phyloP scores from a whole-genome alignment of 2,888 invertebrate genomes.

The Scaptomyza tumidula region DNA sequence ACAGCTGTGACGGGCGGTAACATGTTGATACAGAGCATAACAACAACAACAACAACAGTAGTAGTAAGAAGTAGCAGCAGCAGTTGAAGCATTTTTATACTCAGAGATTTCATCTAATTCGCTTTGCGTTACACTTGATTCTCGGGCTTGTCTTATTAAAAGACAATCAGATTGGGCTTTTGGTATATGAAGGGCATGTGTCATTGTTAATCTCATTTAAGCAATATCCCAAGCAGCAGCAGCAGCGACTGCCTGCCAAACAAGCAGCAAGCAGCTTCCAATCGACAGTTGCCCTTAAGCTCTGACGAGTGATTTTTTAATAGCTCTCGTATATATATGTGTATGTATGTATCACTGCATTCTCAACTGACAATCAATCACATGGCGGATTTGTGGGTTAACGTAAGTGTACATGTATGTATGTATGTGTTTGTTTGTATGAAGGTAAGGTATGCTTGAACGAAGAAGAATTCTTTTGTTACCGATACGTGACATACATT shows the following conservation, averaged over 20 bases:
- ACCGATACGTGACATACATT: background rate
- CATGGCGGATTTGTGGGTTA: slow-evolving; percentile 9
- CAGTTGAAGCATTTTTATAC: slow-evolving; percentile 39
- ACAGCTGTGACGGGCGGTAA: slow-evolving; percentile 70
- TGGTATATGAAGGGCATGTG: slow-evolving; percentile 41
- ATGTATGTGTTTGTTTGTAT: background rate
- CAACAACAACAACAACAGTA: background rate
- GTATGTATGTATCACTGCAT: slow-evolving; percentile 5
- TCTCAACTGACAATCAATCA: slow-evolving; percentile 28
- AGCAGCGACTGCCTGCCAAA: background rate
- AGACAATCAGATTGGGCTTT: slow-evolving; percentile 55
- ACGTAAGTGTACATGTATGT: slow-evolving; percentile 19
- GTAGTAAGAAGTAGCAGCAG: background rate
- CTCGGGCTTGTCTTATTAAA: slow-evolving; percentile 60
- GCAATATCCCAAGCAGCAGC: slow-evolving; percentile 30
- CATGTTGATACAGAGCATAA: slow-evolving; percentile 49
- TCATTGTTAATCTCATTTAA: slow-evolving; percentile 45
- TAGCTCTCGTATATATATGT: slow-evolving; percentile 8
- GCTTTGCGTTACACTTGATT: slow-evolving; percentile 61
- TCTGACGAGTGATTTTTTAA: slow-evolving; percentile 45
- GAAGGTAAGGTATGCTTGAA: slow-evolving; percentile 1
- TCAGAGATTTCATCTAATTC: slow-evolving; percentile 59
- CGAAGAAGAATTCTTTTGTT: background rate
- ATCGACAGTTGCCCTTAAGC: slow-evolving; percentile 40
- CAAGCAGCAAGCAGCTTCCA: slow-evolving; percentile 2